phyloP scores from a whole-genome alignment of 2,113 vertebrate genomes.

The Caranx ignobilis region DNA sequence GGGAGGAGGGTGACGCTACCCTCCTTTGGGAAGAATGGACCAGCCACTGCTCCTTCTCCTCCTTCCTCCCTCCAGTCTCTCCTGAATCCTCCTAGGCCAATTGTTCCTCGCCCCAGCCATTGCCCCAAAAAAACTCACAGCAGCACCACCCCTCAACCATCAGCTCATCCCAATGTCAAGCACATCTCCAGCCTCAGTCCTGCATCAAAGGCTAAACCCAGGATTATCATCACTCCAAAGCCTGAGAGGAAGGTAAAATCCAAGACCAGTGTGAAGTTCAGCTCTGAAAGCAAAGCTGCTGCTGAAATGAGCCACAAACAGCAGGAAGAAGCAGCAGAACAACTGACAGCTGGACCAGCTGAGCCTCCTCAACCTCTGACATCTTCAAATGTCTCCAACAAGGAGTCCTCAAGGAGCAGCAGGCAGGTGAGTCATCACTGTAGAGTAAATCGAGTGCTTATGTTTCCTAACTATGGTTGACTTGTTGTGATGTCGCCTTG shows the following conservation, averaged over 20 bases:
- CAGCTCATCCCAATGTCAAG: background rate
- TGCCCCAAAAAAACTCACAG: background rate
- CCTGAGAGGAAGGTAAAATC: background rate
- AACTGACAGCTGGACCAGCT: background rate
- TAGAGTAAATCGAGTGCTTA: too few relatives aligned
- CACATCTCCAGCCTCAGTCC: conserved; percentile 34
- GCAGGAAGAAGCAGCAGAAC: background rate
- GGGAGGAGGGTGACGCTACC: conserved; percentile 20
- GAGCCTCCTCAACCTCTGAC: background rate
- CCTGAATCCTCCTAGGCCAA: background rate
- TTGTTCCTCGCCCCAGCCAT: conserved; percentile 21
- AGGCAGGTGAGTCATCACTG: conserved; percentile 39
- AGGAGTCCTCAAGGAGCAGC: background rate
- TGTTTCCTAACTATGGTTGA: too few relatives aligned
- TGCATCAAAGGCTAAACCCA: rapidly evolving
- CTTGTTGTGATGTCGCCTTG: too few relatives aligned
- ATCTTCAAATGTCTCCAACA: conserved; percentile 6
- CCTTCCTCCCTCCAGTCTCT: background rate
- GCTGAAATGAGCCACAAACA: rapidly evolving
- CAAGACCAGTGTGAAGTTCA: background rate
- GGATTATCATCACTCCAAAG: background rate
- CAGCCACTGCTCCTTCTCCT: background rate
- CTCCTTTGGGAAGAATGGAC: background rate
- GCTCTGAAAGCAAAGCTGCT: background rate
- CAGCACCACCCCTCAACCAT: background rate